A percentile compares a stretch with the other conserved stretches of the same genome.
phyloP scores from a whole-genome alignment of 2,797 vertebrate species.

The Neopelma chrysocephalum region DNA sequence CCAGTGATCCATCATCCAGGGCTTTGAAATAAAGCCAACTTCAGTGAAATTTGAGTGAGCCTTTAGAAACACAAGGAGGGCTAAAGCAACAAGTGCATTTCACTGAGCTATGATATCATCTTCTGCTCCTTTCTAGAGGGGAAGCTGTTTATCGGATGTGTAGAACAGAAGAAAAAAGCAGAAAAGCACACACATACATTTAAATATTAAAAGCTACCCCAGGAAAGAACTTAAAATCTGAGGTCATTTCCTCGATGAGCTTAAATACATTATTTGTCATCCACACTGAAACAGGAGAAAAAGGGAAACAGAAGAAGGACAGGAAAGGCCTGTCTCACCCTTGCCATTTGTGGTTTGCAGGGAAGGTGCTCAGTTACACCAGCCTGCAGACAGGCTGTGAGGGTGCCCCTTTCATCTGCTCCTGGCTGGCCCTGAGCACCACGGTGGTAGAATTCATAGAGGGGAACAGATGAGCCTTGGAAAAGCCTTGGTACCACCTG shows the following conservation, averaged over 20 bases:
- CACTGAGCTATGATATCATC: constrained; percentile 51
- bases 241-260: constrained; percentile 66
- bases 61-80: constrained; percentile 15
- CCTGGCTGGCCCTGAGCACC: background rate
- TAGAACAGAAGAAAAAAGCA: constrained; percentile 5
- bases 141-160: constrained; percentile 25
- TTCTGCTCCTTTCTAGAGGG: background rate
- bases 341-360: background rate
- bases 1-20: background rate
- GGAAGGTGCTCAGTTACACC: background rate
- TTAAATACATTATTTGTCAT: constrained; percentile 58
- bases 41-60: constrained; percentile 37
- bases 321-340: background rate
- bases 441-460: background rate
- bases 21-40: constrained; percentile 45
- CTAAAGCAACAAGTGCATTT: constrained; percentile 52
- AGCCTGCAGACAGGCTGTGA: background rate
- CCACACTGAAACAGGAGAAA: background rate
- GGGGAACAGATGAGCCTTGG: background rate
- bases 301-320: constrained; percentile 8
- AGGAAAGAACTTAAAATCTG: constrained; percentile 61
- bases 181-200: background rate
- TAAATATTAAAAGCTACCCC: constrained; percentile 41
- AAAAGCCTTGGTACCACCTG: background rate
- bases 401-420: background rate